Evolutionary conservation across 1,140 invertebrate genomes (phyloP).

Genomic region (Drosophila leontia): DNA sequence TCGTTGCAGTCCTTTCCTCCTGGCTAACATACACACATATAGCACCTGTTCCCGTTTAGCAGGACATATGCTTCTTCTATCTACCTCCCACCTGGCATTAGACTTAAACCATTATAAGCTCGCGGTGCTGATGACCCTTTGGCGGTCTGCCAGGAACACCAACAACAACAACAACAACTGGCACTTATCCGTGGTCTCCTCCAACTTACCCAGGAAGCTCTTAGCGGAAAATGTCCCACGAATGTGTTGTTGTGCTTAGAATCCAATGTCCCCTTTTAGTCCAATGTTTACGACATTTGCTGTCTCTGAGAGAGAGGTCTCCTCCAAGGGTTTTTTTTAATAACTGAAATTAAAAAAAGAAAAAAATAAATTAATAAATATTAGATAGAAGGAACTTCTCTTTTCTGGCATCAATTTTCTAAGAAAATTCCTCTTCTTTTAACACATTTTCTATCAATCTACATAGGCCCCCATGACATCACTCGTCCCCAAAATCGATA

Average conservation of each 20-base stretch:
- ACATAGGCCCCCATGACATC: constrained; percentile 50
- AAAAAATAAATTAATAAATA: background rate
- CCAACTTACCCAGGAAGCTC: constrained; percentile 8
- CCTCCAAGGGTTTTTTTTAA: background rate
- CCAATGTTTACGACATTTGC: constrained; percentile 27
- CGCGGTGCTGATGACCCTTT: constrained; percentile 61
- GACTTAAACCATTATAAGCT: constrained; percentile 44
- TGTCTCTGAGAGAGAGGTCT: background rate
- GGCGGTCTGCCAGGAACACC: constrained; percentile 35
- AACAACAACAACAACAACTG: constrained; percentile 1
- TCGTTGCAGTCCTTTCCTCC: constrained; percentile 38
- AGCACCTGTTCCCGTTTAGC: background rate
- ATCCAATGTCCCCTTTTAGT: constrained; percentile 35
- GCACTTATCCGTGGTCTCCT: background rate
- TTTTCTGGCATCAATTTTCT: too few relatives aligned
- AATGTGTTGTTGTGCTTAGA: constrained; percentile 24
- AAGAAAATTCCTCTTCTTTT: background rate
- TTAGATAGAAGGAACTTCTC: too few relatives aligned
- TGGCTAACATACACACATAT: background rate
- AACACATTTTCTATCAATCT: background rate
- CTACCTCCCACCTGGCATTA: background rate
- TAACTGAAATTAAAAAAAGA: background rate
- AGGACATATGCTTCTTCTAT: constrained; percentile 12
- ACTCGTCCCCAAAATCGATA: constrained; percentile 59
- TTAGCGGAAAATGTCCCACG: background rate